A percentile compares a stretch with the other conserved stretches of the same genome.
phyloP scores from a whole-genome alignment of 2,797 vertebrate species.

The Sebastes matsubarae region DNA sequence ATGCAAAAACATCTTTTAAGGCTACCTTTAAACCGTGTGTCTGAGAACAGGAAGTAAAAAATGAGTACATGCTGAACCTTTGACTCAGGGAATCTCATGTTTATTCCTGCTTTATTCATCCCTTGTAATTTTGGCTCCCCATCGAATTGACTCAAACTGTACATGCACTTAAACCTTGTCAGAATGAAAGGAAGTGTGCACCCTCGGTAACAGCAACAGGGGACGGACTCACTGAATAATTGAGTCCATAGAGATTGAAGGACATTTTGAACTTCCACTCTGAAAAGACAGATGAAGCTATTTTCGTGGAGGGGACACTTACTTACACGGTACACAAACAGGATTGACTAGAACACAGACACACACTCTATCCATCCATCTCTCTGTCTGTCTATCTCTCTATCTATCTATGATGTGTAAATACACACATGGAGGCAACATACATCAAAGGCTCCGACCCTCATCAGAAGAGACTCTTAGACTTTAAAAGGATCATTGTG shows the following conservation, averaged over 20 bases:
- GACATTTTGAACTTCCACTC: slow-evolving; percentile 38
- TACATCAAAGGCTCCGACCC: slow-evolving; percentile 46
- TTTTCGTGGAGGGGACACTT: slow-evolving; percentile 50
- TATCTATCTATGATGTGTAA: slow-evolving; percentile 2
- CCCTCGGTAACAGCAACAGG: background rate
- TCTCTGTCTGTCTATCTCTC: background rate
- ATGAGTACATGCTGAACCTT: background rate
- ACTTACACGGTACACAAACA: slow-evolving; percentile 32
- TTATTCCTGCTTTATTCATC: slow-evolving; percentile 16
- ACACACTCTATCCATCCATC: background rate
- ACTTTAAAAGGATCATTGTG: slow-evolving; percentile 48
- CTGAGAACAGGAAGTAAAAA: background rate
- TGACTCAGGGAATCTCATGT: slow-evolving; percentile 15
- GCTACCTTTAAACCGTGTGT: slow-evolving; percentile 2
- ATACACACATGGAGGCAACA: background rate
- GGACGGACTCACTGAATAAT: slow-evolving; percentile 64
- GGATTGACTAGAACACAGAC: background rate
- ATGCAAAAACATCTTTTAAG: background rate
- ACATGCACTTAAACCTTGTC: slow-evolving; percentile 27
- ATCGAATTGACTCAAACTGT: background rate
- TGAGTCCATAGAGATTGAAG: slow-evolving; percentile 59
- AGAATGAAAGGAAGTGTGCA: slow-evolving; percentile 4
- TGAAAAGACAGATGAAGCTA: slow-evolving; percentile 47
- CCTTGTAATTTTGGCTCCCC: slow-evolving; percentile 1
- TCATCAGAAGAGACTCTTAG: slow-evolving; percentile 40